Percentiles rank a stretch among this genome's conserved stretches.
These are phyloP conservation scores for Trinectes maculatus DNA, from an alignment of 2,113 vertebrate species.

Conservation along the genomic window DNA sequence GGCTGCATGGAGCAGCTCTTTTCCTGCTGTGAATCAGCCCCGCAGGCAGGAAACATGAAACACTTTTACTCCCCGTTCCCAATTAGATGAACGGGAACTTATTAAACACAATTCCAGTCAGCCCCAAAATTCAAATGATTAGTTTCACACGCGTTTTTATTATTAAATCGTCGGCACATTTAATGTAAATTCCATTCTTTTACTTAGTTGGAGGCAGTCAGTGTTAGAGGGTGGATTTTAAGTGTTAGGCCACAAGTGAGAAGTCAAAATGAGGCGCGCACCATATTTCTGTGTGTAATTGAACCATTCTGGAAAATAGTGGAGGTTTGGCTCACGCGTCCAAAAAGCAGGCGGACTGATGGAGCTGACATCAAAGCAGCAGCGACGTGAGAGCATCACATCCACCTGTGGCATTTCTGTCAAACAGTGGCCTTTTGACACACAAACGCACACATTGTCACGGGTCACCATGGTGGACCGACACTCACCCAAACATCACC, in stretches of 20 bases:
- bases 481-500: neutral
- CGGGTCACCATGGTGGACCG: neutral
- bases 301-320: conserved; percentile 13
- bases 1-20: conserved; percentile 54
- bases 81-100: conserved; percentile 73
- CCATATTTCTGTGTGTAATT: conserved; percentile 21
- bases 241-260: conserved; percentile 11
- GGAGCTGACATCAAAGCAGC: conserved; percentile 68
- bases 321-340: conserved; percentile 35
- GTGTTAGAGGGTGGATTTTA: neutral
- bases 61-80: conserved; percentile 43
- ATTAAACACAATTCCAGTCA: conserved; percentile 74
- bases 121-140: conserved; percentile 66
- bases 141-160: conserved; percentile 68
- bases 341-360: conserved; percentile 50
- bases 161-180: conserved; percentile 49
- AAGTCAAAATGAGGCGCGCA: conserved; percentile 21
- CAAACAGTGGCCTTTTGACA: conserved; percentile 61
- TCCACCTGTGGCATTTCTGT: conserved; percentile 65
- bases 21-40: conserved; percentile 65
- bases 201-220: neutral
- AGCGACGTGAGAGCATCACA: conserved; percentile 60
- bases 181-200: conserved; percentile 13
- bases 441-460: conserved; percentile 11
- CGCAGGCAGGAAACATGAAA: conserved; percentile 63